phyloP scores from a whole-genome alignment of 1,140 invertebrate species.

The Tigriopus japonicus region DNA sequence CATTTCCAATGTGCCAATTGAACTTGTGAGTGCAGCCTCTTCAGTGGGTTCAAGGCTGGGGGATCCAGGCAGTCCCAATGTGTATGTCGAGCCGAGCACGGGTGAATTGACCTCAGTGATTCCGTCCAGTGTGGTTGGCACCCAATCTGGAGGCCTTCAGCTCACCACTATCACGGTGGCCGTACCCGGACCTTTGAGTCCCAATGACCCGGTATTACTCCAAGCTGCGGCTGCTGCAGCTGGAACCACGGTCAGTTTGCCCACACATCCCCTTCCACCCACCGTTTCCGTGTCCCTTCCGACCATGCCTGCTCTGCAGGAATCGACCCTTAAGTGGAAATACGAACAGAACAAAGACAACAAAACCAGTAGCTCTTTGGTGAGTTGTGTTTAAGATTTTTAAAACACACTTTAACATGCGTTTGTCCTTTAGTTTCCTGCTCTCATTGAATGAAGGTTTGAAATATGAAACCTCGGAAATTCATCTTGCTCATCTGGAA shows the following conservation, averaged over 20 bases:
- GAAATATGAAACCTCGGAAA: no score
- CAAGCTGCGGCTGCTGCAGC: background rate
- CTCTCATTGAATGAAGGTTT: no score
- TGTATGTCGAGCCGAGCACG: no score
- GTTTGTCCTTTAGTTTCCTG: no score
- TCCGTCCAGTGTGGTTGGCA: no score
- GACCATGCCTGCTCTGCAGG: background rate
- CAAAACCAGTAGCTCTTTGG: slow-evolving; percentile 8
- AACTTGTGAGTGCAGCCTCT: no score
- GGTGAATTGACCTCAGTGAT: no score
- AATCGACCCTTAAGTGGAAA: slow-evolving; percentile 8
- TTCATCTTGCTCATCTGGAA: no score
- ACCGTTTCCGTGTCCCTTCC: background rate
- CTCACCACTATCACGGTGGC: slow-evolving; percentile 14
- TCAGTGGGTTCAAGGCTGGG: no score
- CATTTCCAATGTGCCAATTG: no score
- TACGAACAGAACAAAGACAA: slow-evolving; percentile 12
- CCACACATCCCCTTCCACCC: background rate
- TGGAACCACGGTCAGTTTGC: background rate
- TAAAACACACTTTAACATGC: no score
- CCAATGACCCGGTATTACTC: background rate
- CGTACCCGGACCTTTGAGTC: slow-evolving; percentile 2
- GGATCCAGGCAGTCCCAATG: no score
- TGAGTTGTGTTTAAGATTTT: background rate
- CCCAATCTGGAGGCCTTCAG: background rate